Percentiles rank a stretch among this genome's conserved stretches.
These are phyloP conservation scores for Abramis brama DNA, from an alignment of 2,113 vertebrate genomes.

Conservation along the genomic window DNA sequence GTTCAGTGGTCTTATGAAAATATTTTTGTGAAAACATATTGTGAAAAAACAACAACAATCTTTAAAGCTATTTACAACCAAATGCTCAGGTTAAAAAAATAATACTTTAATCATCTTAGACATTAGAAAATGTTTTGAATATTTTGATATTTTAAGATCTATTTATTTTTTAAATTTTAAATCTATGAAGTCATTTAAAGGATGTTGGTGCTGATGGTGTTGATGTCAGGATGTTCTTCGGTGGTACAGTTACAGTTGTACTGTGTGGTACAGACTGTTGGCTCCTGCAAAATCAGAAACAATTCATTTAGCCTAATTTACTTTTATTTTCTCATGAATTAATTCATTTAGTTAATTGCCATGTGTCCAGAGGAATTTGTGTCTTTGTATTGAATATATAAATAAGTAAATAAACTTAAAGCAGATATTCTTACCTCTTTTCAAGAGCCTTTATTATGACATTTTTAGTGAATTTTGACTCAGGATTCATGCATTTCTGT, in stretches of 20 bases:
- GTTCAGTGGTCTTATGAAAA: neutral
- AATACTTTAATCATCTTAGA: neutral
- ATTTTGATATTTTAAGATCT: neutral
- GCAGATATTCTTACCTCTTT: conserved; percentile 39
- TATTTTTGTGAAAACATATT: neutral
- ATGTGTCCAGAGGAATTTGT: neutral
- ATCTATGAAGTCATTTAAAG: neutral
- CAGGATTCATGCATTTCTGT: conserved; percentile 49
- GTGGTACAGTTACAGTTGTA: neutral
- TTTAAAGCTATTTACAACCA: neutral
- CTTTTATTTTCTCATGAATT: neutral
- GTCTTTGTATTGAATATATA: neutral
- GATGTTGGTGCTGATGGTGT: neutral
- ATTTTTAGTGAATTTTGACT: conserved; percentile 46
- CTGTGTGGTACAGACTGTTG: neutral
- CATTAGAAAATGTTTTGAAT: neutral
- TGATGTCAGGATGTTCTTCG: neutral
- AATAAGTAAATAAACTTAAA: neutral
- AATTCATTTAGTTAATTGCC: neutral
- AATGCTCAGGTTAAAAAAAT: neutral
- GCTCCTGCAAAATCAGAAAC: neutral
- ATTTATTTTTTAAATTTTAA: neutral
- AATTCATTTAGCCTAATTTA: no score
- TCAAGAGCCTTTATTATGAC: conserved; percentile 26
- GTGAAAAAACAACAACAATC: neutral